Base-by-base conservation (phyloP, 2,113 vertebrate species). In the Struthio camelus region DNA sequence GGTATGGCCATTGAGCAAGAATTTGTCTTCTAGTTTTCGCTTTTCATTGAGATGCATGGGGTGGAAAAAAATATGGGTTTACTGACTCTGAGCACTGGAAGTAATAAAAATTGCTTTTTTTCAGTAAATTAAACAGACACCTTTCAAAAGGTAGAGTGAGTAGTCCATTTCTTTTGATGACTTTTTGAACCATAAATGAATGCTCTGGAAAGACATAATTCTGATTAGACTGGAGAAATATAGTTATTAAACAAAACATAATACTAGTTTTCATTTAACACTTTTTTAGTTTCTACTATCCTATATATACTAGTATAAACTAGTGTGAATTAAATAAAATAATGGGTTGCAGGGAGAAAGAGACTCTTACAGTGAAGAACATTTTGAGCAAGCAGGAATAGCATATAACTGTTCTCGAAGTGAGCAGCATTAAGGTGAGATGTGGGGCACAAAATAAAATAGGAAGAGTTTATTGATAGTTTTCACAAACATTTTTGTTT, bases 121-220 rank as follows among this genome's bases (percentile, higher is more conserved):
- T 86, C 66, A 84, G 62, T 94, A 95, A 94, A 95, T 94, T 93
- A 87, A 93, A 79, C 23, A 89, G 72, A 94, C 89, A 81, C 81
- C 86, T 85, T 20, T 76, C 61, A 76, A 80, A 93, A 94, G 50
- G 72, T 38, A 67, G 44, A 90, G 25, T 72, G 19, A 64, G 56
- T 40, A 51, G 51, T 36, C 11, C 17, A 72, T 87, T 92, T 90
- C 19, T 90, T 78, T 10, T 72, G 44, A 38, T 87, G 70, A 61
- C 46, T 85, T 94, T 91, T 94, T 48, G 91, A 82, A 69, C 11
- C 7, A 36, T 80, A 87, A 86, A 73, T n/a, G 46, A 93, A 48
- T 78, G 10, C 2, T 83, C 90, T 76, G n/a, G 32, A 56, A 89
- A 51, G 6, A 89, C 93, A 94, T 65, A 56, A 15, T 51, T 67